Evolutionary conservation across 2,888 invertebrate species (phyloP).

Genomic region (Nipponacmea schrenckii): DNA sequence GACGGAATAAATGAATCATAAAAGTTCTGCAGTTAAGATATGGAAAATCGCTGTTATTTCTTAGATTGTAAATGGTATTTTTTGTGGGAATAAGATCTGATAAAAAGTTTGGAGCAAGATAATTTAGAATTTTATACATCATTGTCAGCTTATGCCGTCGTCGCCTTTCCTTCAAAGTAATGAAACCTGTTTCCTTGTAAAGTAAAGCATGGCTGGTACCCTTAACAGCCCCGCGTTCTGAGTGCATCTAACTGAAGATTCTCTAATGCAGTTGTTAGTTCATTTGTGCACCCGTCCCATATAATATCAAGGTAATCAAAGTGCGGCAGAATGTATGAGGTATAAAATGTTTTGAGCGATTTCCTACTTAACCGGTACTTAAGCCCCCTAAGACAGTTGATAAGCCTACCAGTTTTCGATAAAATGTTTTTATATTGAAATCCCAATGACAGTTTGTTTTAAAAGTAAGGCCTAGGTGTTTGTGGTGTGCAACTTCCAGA

Average conservation of each 20-base stretch:
- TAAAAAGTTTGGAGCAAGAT: background rate
- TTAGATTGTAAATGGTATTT: background rate
- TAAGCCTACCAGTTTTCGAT: too few species aligned
- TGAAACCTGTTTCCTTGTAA: background rate
- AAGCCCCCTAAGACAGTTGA: too few species aligned
- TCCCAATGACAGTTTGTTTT: too few species aligned
- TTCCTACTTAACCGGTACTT: too few species aligned
- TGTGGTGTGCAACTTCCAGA: too few species aligned
- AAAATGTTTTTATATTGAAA: too few species aligned
- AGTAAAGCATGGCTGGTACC: background rate
- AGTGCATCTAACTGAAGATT: background rate
- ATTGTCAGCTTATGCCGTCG: background rate
- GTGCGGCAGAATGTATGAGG: too few species aligned
- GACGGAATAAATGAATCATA: background rate
- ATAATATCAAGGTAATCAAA: too few species aligned
- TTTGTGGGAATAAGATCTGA: background rate
- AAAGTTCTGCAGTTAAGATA: background rate
- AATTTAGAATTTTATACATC: background rate
- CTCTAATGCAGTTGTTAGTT: background rate
- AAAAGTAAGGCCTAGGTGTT: too few species aligned
- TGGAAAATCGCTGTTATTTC: background rate
- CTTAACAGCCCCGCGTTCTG: background rate
- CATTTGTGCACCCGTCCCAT: background rate
- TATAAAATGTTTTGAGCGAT: too few species aligned
- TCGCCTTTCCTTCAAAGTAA: background rate